Conservation (phyloP, 2,888 invertebrate species). For the Lepidochitona cinerea region DNA sequence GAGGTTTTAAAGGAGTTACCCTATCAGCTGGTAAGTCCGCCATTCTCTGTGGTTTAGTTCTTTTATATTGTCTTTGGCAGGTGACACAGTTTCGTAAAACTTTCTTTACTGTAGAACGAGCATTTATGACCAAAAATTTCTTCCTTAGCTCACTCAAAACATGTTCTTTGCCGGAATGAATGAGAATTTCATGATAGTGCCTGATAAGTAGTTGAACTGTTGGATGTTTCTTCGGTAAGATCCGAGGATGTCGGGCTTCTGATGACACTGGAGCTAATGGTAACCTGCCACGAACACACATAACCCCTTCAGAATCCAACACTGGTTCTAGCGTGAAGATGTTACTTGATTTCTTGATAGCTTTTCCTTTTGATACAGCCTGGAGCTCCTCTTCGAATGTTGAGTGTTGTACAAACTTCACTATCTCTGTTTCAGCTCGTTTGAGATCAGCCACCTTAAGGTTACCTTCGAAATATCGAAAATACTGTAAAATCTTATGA, state of each 20-base stretch:
- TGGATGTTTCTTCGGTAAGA: background rate
- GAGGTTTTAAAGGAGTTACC: background rate
- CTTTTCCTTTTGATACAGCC: too few relatives aligned
- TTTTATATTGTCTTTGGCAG: conserved; percentile 5
- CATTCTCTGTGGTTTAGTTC: conserved; percentile 1
- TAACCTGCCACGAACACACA: conserved; percentile 3
- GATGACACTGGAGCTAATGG: background rate
- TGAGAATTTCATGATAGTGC: conserved; percentile 1
- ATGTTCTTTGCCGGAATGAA: conserved; percentile 6
- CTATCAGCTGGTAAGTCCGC: conserved; percentile 15
- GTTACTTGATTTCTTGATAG: too few relatives aligned
- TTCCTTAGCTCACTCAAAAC: conserved; percentile 11
- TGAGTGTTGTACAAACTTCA: too few relatives aligned
- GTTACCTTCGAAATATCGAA: too few relatives aligned
- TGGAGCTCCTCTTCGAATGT: too few relatives aligned
- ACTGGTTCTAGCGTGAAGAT: background rate
- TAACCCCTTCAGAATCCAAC: background rate
- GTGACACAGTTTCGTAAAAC: background rate
- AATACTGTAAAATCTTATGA: too few relatives aligned
- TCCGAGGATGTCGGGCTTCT: background rate
- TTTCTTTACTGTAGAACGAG: background rate
- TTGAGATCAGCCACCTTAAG: too few relatives aligned
- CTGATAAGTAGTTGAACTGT: background rate
- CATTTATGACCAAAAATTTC: conserved; percentile 7
- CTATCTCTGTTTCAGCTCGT: too few relatives aligned